These are phyloP conservation scores for Daktulosphaira vitifoliae DNA, from an alignment of 1,140 invertebrate genomes.

Conservation along the genomic window DNA sequence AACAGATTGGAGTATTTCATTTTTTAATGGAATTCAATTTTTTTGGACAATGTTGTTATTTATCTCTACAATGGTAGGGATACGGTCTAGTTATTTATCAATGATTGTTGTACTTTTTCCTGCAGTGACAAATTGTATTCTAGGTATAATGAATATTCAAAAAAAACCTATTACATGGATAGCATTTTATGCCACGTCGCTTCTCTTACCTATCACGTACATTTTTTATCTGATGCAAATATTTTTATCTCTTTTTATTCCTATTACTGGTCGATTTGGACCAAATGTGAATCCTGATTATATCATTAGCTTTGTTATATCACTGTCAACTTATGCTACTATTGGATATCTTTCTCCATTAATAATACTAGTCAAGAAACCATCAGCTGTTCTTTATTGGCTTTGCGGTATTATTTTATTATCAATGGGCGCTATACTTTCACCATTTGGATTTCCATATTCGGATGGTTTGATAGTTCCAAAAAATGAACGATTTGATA, in stretches of 20 bases:
- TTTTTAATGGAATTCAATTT: background rate
- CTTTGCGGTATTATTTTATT: background rate
- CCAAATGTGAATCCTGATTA: slow-evolving; percentile 1
- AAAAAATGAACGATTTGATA: background rate
- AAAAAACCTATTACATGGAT: background rate
- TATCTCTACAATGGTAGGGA: background rate
- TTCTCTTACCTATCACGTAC: background rate
- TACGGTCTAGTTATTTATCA: slow-evolving; percentile 14
- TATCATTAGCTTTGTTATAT: background rate
- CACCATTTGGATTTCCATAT: slow-evolving; percentile 9
- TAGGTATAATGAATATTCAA: background rate
- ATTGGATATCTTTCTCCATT: slow-evolving; percentile 11
- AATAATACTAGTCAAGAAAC: background rate
- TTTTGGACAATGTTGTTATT: slow-evolving; percentile 8
- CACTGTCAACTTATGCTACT: slow-evolving; percentile 1
- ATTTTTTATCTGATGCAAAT: slow-evolving; percentile 5
- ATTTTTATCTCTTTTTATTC: background rate
- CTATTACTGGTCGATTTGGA: background rate
- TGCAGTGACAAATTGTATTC: background rate
- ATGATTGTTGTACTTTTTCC: background rate
- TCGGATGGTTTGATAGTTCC: background rate
- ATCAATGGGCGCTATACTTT: background rate
- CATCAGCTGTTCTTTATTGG: background rate
- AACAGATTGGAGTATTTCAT: background rate
- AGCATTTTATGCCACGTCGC: background rate